Percentiles rank a stretch among this genome's conserved stretches.
Conservation (phyloP, 2,113 vertebrate species). For the Oophaga pumilio region DNA sequence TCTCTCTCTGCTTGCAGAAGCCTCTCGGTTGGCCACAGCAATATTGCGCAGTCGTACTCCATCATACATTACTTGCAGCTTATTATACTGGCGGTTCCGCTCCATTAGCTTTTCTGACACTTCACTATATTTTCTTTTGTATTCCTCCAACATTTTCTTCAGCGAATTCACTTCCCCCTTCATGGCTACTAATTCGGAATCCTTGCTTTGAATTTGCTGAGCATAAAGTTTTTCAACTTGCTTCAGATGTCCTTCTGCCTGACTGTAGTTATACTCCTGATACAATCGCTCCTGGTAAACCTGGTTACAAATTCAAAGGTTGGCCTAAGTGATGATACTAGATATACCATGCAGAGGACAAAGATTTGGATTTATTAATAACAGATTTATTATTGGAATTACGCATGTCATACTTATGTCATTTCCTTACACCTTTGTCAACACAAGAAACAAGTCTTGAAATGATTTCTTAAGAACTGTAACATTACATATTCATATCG, state of each 20-base stretch:
- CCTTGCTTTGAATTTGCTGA: slow-evolving; percentile 86
- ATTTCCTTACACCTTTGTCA: no score
- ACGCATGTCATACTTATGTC: no score
- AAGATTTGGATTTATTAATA: neutral
- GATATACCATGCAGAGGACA: neutral
- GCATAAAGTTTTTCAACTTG: slow-evolving; percentile 85
- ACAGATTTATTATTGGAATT: neutral
- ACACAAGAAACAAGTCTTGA: no score
- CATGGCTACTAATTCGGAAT: slow-evolving; percentile 79
- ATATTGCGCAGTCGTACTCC: slow-evolving; percentile 82
- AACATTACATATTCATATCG: no score
- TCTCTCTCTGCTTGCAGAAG: slow-evolving; percentile 59
- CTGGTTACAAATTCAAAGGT: slow-evolving; percentile 64
- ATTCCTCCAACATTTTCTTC: slow-evolving; percentile 89
- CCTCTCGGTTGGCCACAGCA: slow-evolving; percentile 71
- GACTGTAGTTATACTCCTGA: slow-evolving; percentile 83
- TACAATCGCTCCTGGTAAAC: slow-evolving; percentile 86
- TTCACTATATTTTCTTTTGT: slow-evolving; percentile 87
- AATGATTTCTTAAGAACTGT: no score
- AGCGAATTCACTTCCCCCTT: slow-evolving; percentile 81
- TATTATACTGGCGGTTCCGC: slow-evolving; percentile 86
- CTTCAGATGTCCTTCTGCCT: slow-evolving; percentile 77
- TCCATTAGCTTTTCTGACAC: slow-evolving; percentile 88
- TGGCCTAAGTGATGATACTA: neutral
- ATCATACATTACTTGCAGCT: slow-evolving; percentile 86